These are phyloP conservation scores for Pemphigus obesinymphae DNA, from an alignment of 1,140 invertebrate genomes.

Conservation along the genomic window DNA sequence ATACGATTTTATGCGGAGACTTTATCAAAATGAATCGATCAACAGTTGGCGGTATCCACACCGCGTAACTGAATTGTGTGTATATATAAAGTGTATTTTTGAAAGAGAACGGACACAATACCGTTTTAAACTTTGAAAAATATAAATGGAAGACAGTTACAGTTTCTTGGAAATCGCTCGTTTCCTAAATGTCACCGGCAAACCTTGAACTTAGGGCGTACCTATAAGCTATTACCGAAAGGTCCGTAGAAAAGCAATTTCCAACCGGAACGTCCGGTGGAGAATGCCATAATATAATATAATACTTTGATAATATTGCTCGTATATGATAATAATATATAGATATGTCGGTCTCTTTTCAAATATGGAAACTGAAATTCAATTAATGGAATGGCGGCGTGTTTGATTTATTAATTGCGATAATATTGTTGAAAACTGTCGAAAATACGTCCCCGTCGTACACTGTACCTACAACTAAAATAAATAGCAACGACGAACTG, in stretches of 20 bases:
- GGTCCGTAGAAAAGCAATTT: conserved; percentile 6
- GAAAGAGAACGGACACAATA: neutral
- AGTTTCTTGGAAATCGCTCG: neutral
- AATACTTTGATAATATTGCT: neutral
- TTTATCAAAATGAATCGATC: conserved; percentile 13
- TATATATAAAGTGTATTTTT: neutral
- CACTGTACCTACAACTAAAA: no score
- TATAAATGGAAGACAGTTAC: conserved; percentile 20
- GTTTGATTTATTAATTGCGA: neutral
- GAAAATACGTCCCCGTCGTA: neutral
- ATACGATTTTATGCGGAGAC: neutral
- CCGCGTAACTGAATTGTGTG: no score
- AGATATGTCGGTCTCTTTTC: neutral
- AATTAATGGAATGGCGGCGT: neutral
- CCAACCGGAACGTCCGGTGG: neutral
- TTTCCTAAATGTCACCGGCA: conserved; percentile 21
- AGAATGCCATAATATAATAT: neutral
- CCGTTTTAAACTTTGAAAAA: conserved; percentile 2
- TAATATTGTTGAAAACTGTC: no score
- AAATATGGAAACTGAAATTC: neutral
- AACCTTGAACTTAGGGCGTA: neutral
- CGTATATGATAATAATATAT: neutral
- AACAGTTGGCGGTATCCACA: neutral
- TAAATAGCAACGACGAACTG: no score
- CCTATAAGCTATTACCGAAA: conserved; percentile 10